Base-by-base conservation (phyloP, 2,113 vertebrate genomes). In the Rattus norvegicus region DNA sequence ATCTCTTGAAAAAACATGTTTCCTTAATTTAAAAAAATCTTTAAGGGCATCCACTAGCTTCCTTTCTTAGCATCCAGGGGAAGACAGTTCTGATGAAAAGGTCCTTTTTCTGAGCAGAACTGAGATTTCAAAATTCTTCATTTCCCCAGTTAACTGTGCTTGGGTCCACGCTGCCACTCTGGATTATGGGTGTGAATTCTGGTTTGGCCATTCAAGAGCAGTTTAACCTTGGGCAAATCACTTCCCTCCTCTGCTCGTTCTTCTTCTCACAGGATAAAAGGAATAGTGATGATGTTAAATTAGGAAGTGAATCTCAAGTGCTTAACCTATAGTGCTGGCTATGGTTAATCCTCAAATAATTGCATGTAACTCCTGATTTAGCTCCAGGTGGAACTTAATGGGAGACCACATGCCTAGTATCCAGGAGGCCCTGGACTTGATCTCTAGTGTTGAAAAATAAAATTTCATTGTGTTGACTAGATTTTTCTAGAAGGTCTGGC, bases 1-100 rank as follows among this genome's bases (percentile, higher is more conserved):
- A 65, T 94, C 93, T 75, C 61, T 59, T 95, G 67, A 77, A 65
- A 93, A 91, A 11, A 90, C 33, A 56, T 73, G 87, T 67, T 89
- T 90, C 1, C 61, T 87, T 33, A 63, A 86, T 91, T 92, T 56
- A 39, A 87, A 95, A 17, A 56, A 39, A 67, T 93, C 36, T 91
- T 91, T 95, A 86, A 96, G 95, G 39, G 19, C 30, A 77, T 19
- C 17, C 54, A 10, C 16, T 19, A 94, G n/a, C 85, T 86, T 88
- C 92, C 43, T 79, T 73, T 94, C 47, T 93, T 56, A 89, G 88
- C 5, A 72, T 52, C 7, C 63, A 47, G n/a, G 56, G 39, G 56
- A 80, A 67, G 13, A 80, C 3, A 8, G 56, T 49, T 24, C 76
- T 83, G 61, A 94, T 69, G 30, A 83, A 61, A 93, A 89, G 16